Percentiles rank a stretch among this genome's conserved stretches.
These are phyloP conservation scores for Dascyllus trimaculatus DNA, from an alignment of 2,113 vertebrate genomes.

Conservation along the genomic window DNA sequence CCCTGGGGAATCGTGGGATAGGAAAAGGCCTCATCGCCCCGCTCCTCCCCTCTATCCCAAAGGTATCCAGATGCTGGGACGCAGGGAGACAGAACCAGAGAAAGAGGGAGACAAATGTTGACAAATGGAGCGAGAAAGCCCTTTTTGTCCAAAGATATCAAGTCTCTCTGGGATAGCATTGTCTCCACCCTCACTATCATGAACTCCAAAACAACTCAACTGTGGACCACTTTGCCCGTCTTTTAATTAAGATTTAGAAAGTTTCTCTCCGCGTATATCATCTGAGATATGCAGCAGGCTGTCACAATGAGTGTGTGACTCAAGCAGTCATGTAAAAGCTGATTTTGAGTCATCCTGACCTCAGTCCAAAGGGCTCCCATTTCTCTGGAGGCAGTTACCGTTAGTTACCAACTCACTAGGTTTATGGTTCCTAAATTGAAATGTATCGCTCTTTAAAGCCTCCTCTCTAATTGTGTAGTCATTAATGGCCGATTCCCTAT, in stretches of 20 bases:
- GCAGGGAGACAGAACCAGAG: constrained; percentile 43
- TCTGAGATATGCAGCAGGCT: constrained; percentile 42
- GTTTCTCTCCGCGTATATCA: constrained; percentile 52
- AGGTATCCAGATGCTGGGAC: constrained; percentile 75
- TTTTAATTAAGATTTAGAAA: constrained; percentile 70
- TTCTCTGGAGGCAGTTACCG: constrained; percentile 93
- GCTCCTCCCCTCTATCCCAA: constrained; percentile 61
- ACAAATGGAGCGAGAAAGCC: constrained; percentile 73
- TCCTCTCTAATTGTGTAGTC: constrained; percentile 91
- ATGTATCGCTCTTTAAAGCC: constrained; percentile 86
- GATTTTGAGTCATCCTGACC: constrained; percentile 74
- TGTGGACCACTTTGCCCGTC: constrained; percentile 21
- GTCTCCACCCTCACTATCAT: constrained; percentile 47
- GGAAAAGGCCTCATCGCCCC: constrained; percentile 61
- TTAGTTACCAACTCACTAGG: constrained; percentile 95
- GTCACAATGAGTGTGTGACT: constrained; percentile 52
- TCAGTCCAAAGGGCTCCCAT: constrained; percentile 93
- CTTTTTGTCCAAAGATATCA: constrained; percentile 77
- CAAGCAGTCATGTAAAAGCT: constrained; percentile 56
- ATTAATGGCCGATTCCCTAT: constrained; percentile 88
- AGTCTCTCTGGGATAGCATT: constrained; percentile 58
- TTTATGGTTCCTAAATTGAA: constrained; percentile 98
- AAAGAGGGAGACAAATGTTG: constrained; percentile 51
- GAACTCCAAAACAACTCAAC: constrained; percentile 62
- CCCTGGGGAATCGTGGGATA: constrained; percentile 67